Conservation (phyloP, 1,140 invertebrate genomes). For the Ceratoteleas bidentatus region DNA sequence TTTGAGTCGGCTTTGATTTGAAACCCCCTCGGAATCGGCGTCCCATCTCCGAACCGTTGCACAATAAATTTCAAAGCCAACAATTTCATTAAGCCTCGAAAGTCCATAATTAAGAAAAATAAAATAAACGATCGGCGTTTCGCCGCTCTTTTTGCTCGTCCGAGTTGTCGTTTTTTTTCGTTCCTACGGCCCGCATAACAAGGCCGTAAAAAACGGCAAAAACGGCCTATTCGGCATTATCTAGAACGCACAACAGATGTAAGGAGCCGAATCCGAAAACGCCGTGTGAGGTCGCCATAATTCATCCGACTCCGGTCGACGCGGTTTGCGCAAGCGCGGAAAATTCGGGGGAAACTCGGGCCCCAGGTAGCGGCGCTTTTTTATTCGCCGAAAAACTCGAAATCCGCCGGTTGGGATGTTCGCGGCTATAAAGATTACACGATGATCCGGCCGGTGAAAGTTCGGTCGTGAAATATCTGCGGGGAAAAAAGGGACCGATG, state of each 20-base stretch:
- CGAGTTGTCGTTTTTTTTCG: no score
- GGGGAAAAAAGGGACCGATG: constrained; percentile 39
- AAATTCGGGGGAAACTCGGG: neutral
- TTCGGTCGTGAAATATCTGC: constrained; percentile 52
- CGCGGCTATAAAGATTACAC: constrained; percentile 62
- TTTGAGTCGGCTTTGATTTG: no score
- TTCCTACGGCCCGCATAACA: constrained; percentile 34
- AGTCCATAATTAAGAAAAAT: constrained; percentile 14
- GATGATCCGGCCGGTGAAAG: constrained; percentile 61
- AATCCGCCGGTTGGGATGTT: no score
- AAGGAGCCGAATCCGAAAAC: constrained; percentile 56
- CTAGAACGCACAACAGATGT: constrained; percentile 57
- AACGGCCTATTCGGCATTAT: constrained; percentile 45
- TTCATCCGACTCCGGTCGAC: constrained; percentile 21
- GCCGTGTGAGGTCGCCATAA: constrained; percentile 52
- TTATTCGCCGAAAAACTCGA: constrained; percentile 45
- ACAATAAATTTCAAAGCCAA: constrained; percentile 2
- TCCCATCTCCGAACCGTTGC: neutral
- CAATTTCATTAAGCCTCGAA: neutral
- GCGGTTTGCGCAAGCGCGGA: constrained; percentile 14
- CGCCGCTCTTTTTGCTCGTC: constrained; percentile 2
- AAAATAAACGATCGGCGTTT: constrained; percentile 13
- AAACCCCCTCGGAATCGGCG: neutral
- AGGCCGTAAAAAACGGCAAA: constrained; percentile 50
- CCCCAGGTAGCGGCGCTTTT: no score